Percentiles rank a stretch among this genome's conserved stretches.
phyloP scores from a whole-genome alignment of 2,113 vertebrate species.

The Gadus chalcogrammus region DNA sequence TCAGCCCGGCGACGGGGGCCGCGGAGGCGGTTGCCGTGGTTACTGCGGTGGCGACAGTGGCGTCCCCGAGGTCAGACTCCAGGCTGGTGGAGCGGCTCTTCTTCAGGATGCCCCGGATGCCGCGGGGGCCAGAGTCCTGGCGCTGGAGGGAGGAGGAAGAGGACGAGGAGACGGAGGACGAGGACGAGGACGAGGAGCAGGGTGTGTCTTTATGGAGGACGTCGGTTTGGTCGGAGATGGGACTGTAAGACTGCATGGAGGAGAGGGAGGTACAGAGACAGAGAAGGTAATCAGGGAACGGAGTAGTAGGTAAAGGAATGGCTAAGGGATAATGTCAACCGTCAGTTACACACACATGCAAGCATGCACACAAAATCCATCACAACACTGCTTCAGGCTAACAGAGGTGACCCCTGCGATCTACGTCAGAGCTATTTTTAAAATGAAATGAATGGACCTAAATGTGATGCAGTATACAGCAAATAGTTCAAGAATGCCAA shows the following conservation, averaged over 20 bases:
- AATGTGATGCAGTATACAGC: no score
- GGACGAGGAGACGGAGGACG: conserved; percentile 16
- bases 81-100: conserved; percentile 70
- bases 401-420: no score
- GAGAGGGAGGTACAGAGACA: not conserved
- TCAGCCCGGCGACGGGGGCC: not conserved
- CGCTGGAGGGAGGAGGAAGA: conserved; percentile 46
- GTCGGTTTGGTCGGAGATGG: conserved; percentile 8
- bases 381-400: no score
- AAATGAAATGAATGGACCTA: no score
- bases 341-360: no score
- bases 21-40: conserved; percentile 7
- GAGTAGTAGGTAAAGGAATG: no score
- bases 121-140: conserved; percentile 57
- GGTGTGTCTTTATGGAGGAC: conserved; percentile 18
- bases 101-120: conserved; percentile 75
- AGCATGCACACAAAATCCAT: no score
- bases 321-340: no score
- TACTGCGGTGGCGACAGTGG: not conserved
- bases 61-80: conserved; percentile 64
- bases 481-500: no score
- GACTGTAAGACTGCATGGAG: not conserved
- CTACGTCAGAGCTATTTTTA: no score
- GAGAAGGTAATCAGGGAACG: not conserved
- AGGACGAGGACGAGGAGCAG: conserved; percentile 37